Percentiles rank a stretch among this genome's conserved stretches.
These are phyloP conservation scores for Catharus bicknelli DNA, from an alignment of 2,113 vertebrate species.

Conservation along the genomic window DNA sequence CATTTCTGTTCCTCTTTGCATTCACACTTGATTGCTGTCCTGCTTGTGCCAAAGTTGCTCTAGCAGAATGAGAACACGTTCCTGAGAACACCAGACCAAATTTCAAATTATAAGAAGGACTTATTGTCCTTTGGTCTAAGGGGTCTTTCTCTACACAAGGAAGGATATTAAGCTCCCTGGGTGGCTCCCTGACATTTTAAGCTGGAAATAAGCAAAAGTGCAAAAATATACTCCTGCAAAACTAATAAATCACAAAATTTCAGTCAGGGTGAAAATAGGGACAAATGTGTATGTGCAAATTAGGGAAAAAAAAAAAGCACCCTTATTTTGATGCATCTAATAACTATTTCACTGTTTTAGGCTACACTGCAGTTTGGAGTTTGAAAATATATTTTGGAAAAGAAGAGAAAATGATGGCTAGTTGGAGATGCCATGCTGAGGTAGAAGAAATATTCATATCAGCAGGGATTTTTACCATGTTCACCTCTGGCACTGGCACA, in stretches of 20 bases:
- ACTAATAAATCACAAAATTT: background rate
- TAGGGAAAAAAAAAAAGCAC: rapidly evolving
- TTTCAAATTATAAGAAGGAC: background rate
- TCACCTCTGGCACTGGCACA: background rate
- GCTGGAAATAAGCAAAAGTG: background rate
- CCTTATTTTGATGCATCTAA: background rate
- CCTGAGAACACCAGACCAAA: background rate
- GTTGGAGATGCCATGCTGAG: background rate
- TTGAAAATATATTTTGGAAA: background rate
- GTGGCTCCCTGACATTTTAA: background rate
- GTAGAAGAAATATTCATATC: background rate
- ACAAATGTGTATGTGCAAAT: rapidly evolving
- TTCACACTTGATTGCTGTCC: background rate
- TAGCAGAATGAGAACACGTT: background rate
- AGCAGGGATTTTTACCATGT: background rate
- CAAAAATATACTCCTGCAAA: background rate
- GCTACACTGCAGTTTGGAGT: background rate
- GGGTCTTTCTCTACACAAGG: background rate
- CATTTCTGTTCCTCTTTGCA: background rate
- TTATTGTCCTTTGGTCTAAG: background rate
- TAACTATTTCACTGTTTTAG: background rate
- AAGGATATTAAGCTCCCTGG: background rate
- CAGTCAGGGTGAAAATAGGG: background rate
- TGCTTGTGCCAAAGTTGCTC: background rate
- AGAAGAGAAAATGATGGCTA: background rate